Evolutionary conservation across 2,113 vertebrate genomes (phyloP), one percentile per base, ranked within the genome.

Genomic region (Petroica traversi): DNA sequence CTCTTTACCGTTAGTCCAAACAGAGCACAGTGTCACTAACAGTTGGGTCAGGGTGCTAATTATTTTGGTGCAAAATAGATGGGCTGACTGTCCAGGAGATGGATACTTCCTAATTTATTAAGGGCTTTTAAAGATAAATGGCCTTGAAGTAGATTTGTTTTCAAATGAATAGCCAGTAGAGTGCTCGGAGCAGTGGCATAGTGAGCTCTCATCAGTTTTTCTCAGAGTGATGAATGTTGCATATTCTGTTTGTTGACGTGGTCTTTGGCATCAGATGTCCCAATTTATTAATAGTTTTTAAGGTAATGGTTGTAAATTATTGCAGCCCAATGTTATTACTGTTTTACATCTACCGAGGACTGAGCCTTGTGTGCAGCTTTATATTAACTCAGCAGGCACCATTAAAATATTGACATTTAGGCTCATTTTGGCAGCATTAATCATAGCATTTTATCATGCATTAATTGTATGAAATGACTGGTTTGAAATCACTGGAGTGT

Each of bases 51-150:
- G 51, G 34, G 10, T 95, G 45, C 73, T 95, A 92, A 95, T 95
- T 95, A 87, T 52, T 31, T 76, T 57, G 59, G 64, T 95, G 84
- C 75, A 86, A 95, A 95, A 89, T 91, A 77, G 34, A 28, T 83
- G 57, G 48, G 41, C 66, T 78, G 80, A 48, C 48, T 49, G 45
- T 71, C 36, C 31, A 16, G 61, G 43, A 91, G 78, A 71, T 72
- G 75, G 69, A 84, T 64, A 40, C 38, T 38, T 72, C 73, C 73
- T 82, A 79, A 93, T 92, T 92, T 89, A 48, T 78, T 89, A 86
- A 72, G 83, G 69, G 73, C 74, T 92, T 96, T 86, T 82, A 89
- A 95, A 91, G 95, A 89, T 89, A 87, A 95, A 92, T 93, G 86
- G 74, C 69, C 52, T 82, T 87, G 69, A 72, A 93, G 91, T 78